Percentiles rank a stretch among this genome's conserved stretches.
These are phyloP conservation scores for Ryuthela nishihirai DNA, from an alignment of 2,888 invertebrate genomes.

Conservation along the genomic window DNA sequence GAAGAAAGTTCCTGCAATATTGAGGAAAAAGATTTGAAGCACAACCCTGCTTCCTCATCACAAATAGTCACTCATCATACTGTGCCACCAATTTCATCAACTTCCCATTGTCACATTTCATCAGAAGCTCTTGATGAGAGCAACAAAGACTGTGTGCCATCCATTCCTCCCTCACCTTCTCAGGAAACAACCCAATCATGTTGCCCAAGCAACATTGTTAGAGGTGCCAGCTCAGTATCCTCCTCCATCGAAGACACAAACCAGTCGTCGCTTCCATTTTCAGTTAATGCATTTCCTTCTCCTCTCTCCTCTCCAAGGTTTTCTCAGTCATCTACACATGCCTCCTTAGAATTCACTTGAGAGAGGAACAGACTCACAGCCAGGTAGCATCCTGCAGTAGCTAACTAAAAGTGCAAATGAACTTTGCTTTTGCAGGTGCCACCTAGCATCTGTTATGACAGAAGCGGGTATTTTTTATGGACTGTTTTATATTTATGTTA, in stretches of 20 bases:
- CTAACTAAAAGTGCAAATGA: conserved; percentile 19
- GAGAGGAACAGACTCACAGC: too few species aligned
- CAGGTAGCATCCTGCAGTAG: too few species aligned
- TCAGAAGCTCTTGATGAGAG: conserved; percentile 11
- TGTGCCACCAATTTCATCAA: conserved; percentile 15
- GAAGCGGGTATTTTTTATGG: conserved; percentile 40
- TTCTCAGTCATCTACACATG: conserved; percentile 21
- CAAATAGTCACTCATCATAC: conserved; percentile 13
- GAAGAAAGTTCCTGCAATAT: conserved; percentile 30
- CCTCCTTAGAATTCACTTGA: conserved; percentile 22
- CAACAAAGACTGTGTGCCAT: conserved; percentile 22
- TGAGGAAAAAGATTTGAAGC: conserved; percentile 7
- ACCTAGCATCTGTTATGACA: conserved; percentile 14
- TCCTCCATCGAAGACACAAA: background rate
- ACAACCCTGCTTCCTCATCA: background rate
- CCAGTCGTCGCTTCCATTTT: conserved; percentile 16
- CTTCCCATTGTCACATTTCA: conserved; percentile 4
- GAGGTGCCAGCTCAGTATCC: too few species aligned
- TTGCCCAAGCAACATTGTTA: too few species aligned
- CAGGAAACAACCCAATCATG: too few species aligned
- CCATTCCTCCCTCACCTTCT: conserved; percentile 7
- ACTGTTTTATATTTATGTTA: conserved; percentile 40
- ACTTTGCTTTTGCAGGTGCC: conserved; percentile 2
- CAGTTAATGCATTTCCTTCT: conserved; percentile 31
- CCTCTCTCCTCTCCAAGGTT: conserved; percentile 28